A percentile compares a stretch with the other conserved stretches of the same genome.
Conservation (phyloP, 1,140 invertebrate genomes). For the Solen grandis region DNA sequence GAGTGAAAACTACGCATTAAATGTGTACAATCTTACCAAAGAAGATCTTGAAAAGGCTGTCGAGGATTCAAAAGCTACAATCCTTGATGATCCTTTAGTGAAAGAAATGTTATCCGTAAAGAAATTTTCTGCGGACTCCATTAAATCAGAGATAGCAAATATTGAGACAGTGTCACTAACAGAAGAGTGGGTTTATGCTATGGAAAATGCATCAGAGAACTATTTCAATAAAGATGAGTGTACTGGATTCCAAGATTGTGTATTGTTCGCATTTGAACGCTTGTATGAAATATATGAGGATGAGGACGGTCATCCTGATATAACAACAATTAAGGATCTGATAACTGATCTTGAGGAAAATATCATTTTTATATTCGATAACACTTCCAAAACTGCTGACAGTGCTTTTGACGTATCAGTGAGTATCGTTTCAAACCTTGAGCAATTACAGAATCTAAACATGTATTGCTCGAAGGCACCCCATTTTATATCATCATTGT, state of each 20-base stretch:
- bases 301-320: neutral
- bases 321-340: neutral
- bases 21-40: conserved; percentile 25
- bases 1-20: neutral
- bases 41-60: conserved; percentile 3
- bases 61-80: neutral
- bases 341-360: conserved; percentile 5
- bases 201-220: neutral
- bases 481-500: neutral
- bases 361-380: too few relatives aligned
- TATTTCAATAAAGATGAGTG: conserved; percentile 14
- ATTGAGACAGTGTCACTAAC: neutral
- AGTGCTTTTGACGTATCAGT: neutral
- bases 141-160: too few relatives aligned
- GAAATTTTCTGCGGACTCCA: neutral
- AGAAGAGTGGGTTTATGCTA: neutral
- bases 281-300: conserved; percentile 15
- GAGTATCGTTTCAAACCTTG: neutral
- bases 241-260: conserved; percentile 10
- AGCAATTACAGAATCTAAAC: neutral
- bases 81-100: conserved; percentile 6
- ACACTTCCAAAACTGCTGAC: neutral
- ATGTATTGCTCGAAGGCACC: conserved; percentile 19
- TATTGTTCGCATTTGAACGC: neutral
- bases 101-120: neutral